Percentiles rank a stretch among this genome's conserved stretches.
Conservation (phyloP, 2,888 invertebrate genomes). For the Saturnia pavonia region DNA sequence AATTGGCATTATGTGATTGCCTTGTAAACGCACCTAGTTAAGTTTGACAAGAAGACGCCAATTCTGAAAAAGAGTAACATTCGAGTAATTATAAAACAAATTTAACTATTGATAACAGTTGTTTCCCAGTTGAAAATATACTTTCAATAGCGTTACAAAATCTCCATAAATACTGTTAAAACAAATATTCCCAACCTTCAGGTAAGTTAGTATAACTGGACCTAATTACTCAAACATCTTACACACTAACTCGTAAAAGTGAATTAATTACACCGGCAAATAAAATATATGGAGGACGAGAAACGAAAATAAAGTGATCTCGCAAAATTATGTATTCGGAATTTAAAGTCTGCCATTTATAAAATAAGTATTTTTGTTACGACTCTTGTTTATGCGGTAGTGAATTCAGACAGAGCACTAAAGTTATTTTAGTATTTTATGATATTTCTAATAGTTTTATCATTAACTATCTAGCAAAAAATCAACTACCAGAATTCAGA, state of each 20-base stretch:
- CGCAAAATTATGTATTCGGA: conserved; percentile 29
- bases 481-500: conserved; percentile 3
- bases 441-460: conserved; percentile 37
- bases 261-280: conserved; percentile 12
- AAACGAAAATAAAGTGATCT: conserved; percentile 24
- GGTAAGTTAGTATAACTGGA: conserved; percentile 25
- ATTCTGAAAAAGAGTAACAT: neutral
- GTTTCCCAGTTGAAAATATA: neutral
- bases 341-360: conserved; percentile 23
- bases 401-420: conserved; percentile 30
- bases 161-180: neutral
- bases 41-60: neutral
- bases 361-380: conserved; percentile 30
- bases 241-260: conserved; percentile 15
- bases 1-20: too few relatives aligned
- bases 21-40: neutral
- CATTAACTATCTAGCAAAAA: conserved; percentile 26
- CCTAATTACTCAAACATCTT: conserved; percentile 22
- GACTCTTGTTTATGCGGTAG: conserved; percentile 26
- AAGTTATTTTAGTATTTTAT: conserved; percentile 37
- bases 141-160: conserved; percentile 9
- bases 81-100: too few relatives aligned
- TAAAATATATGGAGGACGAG: conserved; percentile 17
- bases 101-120: too few relatives aligned
- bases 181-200: conserved; percentile 25